Base-by-base conservation (phyloP, 2,113 vertebrate species). In the Alosa alosa region DNA sequence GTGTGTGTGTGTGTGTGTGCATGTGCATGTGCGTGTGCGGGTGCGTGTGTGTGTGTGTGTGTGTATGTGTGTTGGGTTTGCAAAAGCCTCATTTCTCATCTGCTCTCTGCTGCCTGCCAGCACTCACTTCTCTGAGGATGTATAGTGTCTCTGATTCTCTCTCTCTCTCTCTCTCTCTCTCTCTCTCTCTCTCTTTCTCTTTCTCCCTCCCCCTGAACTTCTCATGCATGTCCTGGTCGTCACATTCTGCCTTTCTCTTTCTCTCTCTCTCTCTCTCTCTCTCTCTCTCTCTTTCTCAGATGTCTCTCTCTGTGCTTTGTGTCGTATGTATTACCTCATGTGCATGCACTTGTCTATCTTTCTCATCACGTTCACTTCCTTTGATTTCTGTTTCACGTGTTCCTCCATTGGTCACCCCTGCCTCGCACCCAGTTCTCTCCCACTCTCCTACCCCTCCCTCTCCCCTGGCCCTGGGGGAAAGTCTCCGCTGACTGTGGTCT, bases 61-160 rank as follows among this genome's bases (percentile, higher is more conserved):
- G 86, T 81, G 83, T 84, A 82, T 83, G 83, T 84, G 86, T 81
- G 31, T 44, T 78, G 64, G n/a, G 50, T 68, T 18, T 22, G 46
- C 22, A 75, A 18, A 17, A 57, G 11, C 49, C 49, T 68, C 41
- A 4, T 60, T 39, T 78, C 10, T 15, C 2, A 64, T 25, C 68
- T 36, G 68, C 7, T 39, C 10, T 78, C 64, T 78, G 11, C 25
- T 64, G n/a, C 7, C 22, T 64, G 60, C 60, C n/a, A 3, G 6
- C 4, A 20, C 60, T 78, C 13, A 36, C 72, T 78, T 31, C 20
- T 31, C 10, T 41, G 72, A 39, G 72, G 15, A 17, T 36, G 9
- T 36, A 17, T 1, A 39, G 11, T 15, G 3, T 68, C 50, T 81
- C 64, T 11, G 31, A 31, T 11, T 17, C 68, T 78, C 57, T 50